Percentiles rank a stretch among this genome's conserved stretches.
These are phyloP conservation scores for Tenodera sinensis DNA, from an alignment of 2,888 invertebrate genomes.

Conservation along the genomic window DNA sequence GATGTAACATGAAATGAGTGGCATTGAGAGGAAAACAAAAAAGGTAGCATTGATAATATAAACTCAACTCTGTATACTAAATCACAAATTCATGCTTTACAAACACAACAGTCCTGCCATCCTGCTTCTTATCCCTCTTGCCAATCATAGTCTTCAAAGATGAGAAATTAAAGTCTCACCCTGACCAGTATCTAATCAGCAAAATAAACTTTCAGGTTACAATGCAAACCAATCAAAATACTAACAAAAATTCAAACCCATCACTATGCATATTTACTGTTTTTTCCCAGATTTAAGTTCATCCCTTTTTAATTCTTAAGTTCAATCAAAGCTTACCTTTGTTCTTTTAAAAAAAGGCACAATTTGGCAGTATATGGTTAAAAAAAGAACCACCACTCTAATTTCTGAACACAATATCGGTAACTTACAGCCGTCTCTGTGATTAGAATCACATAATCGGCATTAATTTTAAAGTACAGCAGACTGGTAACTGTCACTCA, in stretches of 20 bases:
- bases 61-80: not conserved
- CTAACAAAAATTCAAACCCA: not conserved
- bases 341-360: not conserved
- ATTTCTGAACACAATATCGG: not conserved
- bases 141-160: not conserved
- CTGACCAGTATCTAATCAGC: not conserved
- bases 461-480: not conserved
- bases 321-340: not conserved
- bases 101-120: not conserved
- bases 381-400: not conserved
- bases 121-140: not conserved
- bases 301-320: not conserved
- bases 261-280: not conserved
- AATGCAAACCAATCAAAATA: not conserved
- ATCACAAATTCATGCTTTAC: not conserved
- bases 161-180: not conserved
- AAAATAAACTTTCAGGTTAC: not conserved
- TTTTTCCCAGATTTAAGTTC: not conserved
- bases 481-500: not conserved
- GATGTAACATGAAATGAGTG: not conserved
- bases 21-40: not conserved
- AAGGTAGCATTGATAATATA: not conserved
- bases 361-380: not conserved
- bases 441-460: not conserved
- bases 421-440: not conserved